These are phyloP conservation scores for Argya squamiceps DNA, from an alignment of 2,797 vertebrate species.

Conservation along the genomic window DNA sequence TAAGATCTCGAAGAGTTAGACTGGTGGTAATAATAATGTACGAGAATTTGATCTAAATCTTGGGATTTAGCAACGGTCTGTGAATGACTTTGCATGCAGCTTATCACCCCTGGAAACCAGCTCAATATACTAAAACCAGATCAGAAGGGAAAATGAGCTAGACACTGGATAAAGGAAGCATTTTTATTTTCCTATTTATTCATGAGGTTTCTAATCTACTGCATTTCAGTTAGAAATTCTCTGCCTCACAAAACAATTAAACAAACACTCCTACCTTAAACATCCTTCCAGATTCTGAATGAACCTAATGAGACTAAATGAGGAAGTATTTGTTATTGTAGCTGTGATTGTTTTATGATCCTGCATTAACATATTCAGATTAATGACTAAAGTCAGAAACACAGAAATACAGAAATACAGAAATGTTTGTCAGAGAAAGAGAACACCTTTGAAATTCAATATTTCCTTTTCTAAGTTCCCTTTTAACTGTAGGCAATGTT, in stretches of 20 bases:
- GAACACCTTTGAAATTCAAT: background rate
- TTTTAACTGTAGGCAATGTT: background rate
- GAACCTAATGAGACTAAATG: background rate
- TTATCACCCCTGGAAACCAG: background rate
- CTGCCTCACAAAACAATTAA: background rate
- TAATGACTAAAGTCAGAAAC: background rate
- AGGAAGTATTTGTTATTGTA: background rate
- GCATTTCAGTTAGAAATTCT: background rate
- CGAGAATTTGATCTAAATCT: slow-evolving; percentile 40
- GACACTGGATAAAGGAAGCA: background rate
- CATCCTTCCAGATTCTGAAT: background rate
- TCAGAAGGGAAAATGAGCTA: background rate
- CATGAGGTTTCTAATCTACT: background rate
- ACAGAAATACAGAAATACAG: background rate
- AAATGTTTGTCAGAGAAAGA: background rate
- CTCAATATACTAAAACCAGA: background rate
- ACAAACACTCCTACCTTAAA: background rate
- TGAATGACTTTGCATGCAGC: background rate
- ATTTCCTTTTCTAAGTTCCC: background rate
- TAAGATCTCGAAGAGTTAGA: slow-evolving; percentile 61
- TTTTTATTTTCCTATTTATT: background rate
- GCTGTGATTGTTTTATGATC: background rate
- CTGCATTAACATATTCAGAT: background rate
- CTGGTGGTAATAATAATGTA: slow-evolving; percentile 58
- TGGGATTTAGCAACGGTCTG: background rate